Conservation (phyloP, 2,797 vertebrate species). For the Hapalemur alaotrensis region DNA sequence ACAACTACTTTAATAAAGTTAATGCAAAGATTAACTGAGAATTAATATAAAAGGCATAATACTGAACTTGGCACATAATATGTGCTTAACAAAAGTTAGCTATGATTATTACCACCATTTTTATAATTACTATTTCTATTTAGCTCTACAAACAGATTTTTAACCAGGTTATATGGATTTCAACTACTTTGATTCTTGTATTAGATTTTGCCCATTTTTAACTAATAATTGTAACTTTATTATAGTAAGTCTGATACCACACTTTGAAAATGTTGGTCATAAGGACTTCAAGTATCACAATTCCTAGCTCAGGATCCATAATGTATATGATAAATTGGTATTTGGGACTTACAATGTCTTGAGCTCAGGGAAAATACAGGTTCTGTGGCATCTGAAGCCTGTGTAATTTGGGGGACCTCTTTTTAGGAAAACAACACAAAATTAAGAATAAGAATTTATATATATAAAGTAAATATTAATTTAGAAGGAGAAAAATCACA, state of each 20-base stretch:
- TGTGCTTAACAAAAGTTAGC: not conserved
- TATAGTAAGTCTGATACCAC: not conserved
- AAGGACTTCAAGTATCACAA: not conserved
- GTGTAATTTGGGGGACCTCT: not conserved
- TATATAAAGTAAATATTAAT: not conserved
- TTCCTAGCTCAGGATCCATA: not conserved
- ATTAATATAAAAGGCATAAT: not conserved
- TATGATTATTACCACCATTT: conserved; percentile 9
- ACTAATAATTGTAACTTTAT: not conserved
- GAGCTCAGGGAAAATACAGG: not conserved
- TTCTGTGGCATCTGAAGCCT: not conserved
- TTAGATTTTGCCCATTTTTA: conserved; percentile 27
- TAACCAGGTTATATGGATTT: not conserved
- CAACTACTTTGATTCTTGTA: not conserved
- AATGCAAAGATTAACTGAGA: not conserved
- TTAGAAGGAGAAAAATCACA: not conserved
- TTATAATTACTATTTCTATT: not conserved
- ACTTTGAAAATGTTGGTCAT: not conserved
- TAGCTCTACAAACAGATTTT: not conserved
- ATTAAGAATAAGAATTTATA: not conserved
- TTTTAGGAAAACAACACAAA: conserved; percentile 3
- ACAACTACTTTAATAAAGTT: not conserved
- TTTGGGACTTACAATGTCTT: not conserved
- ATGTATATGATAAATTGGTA: not conserved
- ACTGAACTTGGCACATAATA: not conserved